Evolutionary conservation across 2,888 invertebrate genomes (phyloP).

Genomic region (Pseudanteris insignis): DNA sequence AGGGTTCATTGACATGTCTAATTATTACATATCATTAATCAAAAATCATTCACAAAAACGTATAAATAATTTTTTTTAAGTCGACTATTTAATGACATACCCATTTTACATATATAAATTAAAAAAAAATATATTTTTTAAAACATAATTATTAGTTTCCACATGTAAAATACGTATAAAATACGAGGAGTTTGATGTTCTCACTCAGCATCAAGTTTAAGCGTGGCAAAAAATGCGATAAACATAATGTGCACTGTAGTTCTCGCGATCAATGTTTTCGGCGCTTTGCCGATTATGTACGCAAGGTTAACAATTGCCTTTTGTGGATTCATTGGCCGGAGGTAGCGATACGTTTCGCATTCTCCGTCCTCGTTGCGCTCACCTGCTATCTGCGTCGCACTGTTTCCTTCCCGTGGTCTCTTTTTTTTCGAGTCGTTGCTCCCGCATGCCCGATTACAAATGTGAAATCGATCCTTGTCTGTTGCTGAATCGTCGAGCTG

Average conservation of each 20-base stretch:
- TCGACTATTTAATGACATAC: background rate
- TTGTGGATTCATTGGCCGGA: conserved; percentile 47
- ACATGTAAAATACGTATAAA: too few species aligned
- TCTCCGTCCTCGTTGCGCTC: background rate
- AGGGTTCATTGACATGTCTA: too few species aligned
- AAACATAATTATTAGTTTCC: too few species aligned
- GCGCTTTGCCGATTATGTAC: conserved; percentile 47
- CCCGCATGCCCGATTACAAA: conserved; percentile 53
- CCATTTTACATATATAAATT: too few species aligned
- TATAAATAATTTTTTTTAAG: too few species aligned
- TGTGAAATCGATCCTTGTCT: conserved; percentile 59
- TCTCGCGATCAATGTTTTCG: conserved; percentile 35
- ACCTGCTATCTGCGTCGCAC: background rate
- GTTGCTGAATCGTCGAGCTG: conserved; percentile 51
- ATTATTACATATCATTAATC: too few species aligned
- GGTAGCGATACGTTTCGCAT: conserved; percentile 32
- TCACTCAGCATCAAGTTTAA: background rate
- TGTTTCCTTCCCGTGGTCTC: background rate
- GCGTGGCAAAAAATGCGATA: conserved; percentile 19
- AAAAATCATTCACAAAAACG: too few species aligned
- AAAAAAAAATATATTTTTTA: too few species aligned
- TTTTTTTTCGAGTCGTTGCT: conserved; percentile 42
- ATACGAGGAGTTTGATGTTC: too few species aligned
- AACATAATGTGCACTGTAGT: conserved; percentile 37
- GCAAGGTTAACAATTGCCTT: conserved; percentile 49